Conservation (phyloP, 1,140 invertebrate genomes). For the Ceratina australensis region DNA sequence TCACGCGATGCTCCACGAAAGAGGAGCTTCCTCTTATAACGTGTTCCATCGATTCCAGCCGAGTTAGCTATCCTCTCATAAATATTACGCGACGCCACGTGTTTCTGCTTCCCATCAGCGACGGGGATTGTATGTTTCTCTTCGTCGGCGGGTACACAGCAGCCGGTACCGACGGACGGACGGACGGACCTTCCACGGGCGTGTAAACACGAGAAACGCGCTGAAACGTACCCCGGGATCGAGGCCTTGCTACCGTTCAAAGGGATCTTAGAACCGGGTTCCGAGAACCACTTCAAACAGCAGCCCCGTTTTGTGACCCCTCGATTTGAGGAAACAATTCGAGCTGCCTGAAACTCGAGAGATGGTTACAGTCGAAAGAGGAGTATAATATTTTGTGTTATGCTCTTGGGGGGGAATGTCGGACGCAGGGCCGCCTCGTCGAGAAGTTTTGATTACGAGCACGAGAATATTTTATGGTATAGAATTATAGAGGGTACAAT, state of each 20-base stretch:
- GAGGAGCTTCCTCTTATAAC: not conserved
- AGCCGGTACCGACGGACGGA: constrained; percentile 4
- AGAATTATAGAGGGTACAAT: no score
- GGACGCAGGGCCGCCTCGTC: no score
- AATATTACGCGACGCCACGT: constrained; percentile 17
- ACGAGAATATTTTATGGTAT: no score
- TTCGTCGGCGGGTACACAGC: constrained; percentile 19
- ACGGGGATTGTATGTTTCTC: constrained; percentile 50
- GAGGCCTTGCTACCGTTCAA: not conserved
- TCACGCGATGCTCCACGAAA: constrained; percentile 9
- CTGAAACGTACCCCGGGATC: constrained; percentile 27
- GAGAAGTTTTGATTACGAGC: no score
- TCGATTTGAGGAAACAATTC: not conserved
- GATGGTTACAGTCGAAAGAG: no score
- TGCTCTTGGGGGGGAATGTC: no score
- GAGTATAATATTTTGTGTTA: no score
- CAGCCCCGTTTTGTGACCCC: not conserved
- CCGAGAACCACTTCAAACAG: not conserved
- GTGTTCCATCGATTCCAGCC: constrained; percentile 15
- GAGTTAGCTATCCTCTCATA: not conserved
- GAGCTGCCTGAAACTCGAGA: no score
- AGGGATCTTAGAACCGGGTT: constrained; percentile 10
- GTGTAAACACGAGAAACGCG: constrained; percentile 42
- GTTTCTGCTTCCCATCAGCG: constrained; percentile 38
- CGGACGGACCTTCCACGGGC: constrained; percentile 18